Conservation (phyloP, 2,888 invertebrate species). For the Chrysodeixis includens region DNA sequence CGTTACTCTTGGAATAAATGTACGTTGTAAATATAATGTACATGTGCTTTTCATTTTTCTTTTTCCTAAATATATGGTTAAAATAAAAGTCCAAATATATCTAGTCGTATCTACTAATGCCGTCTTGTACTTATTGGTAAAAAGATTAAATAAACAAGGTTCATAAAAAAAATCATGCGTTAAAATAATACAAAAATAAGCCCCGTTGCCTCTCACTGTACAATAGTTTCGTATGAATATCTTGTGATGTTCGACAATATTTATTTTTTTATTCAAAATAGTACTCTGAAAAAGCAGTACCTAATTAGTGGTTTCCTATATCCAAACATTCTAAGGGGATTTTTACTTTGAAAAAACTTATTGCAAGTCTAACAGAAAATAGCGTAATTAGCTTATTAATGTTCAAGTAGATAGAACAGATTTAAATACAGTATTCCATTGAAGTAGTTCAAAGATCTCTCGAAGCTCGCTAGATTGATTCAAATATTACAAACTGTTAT, state of each 20-base stretch:
- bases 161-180: too few relatives aligned
- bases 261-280: too few relatives aligned
- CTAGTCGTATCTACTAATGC: background rate
- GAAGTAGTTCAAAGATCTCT: slow-evolving; percentile 10
- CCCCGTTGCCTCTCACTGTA: too few relatives aligned
- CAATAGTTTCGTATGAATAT: too few relatives aligned
- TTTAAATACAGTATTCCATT: slow-evolving; percentile 20
- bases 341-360: slow-evolving; percentile 22
- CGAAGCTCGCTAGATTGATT: background rate
- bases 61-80: background rate
- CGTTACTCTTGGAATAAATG: slow-evolving; percentile 31
- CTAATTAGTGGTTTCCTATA: slow-evolving; percentile 12
- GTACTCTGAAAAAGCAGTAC: background rate
- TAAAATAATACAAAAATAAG: too few relatives aligned
- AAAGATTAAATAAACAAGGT: too few relatives aligned
- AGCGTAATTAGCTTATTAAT: slow-evolving; percentile 29
- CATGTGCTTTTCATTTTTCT: slow-evolving; percentile 15
- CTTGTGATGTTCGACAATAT: too few relatives aligned
- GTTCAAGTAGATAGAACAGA: slow-evolving; percentile 17
- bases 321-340: slow-evolving; percentile 21
- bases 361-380: slow-evolving; percentile 33
- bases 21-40: too few relatives aligned
- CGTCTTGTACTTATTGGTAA: too few relatives aligned
- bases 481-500: background rate
- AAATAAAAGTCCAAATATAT: background rate